Conservation (phyloP, 2,888 invertebrate species). For the Anagyrus pseudococci region DNA sequence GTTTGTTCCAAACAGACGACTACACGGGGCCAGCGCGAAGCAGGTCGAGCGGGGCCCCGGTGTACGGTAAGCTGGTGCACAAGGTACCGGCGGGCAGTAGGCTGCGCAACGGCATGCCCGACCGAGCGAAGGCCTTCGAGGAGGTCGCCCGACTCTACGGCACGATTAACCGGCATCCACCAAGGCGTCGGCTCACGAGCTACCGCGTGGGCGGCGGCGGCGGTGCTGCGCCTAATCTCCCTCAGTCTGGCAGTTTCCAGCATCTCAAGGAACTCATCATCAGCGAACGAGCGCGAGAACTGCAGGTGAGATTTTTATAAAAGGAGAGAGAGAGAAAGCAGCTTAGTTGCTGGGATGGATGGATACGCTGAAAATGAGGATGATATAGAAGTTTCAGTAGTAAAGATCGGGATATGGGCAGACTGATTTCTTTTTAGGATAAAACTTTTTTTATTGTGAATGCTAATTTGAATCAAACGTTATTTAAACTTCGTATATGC, state of each 20-base stretch:
- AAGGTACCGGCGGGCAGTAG: slow-evolving; percentile 69
- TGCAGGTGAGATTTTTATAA: slow-evolving; percentile 59
- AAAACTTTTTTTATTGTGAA: too few species aligned
- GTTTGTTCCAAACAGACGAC: slow-evolving; percentile 37
- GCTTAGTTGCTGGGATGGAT: too few species aligned
- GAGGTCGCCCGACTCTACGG: slow-evolving; percentile 65
- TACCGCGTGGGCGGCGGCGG: slow-evolving; percentile 39
- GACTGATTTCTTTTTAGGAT: too few species aligned
- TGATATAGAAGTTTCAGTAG: too few species aligned
- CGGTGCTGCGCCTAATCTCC: slow-evolving; percentile 28
- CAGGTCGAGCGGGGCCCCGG: slow-evolving; percentile 62
- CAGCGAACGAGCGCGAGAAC: slow-evolving; percentile 77
- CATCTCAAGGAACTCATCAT: slow-evolving; percentile 81
- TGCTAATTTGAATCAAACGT: too few species aligned
- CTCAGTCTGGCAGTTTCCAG: slow-evolving; percentile 69
- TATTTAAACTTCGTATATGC: too few species aligned
- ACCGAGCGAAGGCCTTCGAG: slow-evolving; percentile 64
- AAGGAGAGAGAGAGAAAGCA: too few species aligned
- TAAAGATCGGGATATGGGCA: too few species aligned
- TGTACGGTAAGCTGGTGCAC: slow-evolving; percentile 77
- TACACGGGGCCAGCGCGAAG: slow-evolving; percentile 46
- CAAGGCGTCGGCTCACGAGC: slow-evolving; percentile 58
- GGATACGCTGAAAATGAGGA: too few species aligned
- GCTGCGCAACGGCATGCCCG: slow-evolving; percentile 58
- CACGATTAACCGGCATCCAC: slow-evolving; percentile 62